Evolutionary conservation across 2,113 vertebrate genomes (phyloP), one percentile per base, ranked within the genome.

Genomic region (Cololabis saira): DNA sequence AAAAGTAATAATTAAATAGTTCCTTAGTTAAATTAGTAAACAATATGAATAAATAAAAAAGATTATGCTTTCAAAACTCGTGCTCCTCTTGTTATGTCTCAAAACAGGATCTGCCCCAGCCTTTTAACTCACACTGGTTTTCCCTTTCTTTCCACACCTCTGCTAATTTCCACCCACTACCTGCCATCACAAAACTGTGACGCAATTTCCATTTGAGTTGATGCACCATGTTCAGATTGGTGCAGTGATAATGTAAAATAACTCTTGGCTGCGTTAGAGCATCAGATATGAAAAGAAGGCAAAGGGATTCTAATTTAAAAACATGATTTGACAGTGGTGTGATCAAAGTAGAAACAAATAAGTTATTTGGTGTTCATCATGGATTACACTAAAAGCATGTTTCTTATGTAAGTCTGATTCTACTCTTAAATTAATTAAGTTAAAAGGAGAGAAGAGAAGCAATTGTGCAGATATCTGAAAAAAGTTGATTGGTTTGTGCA

Each of bases 81-180:
- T 24, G 53, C 44, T 17, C 60, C 61, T 59, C 4, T 49, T 81
- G 30, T 27, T 27, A 27, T 74, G 51, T 57, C 41, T 79, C 37
- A 59, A 12, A 43, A 19, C 22, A 21, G 18, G 57, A 21, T 62
- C n/a, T 13, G 55, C 10, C 18, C 3, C 0, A 62, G 50, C 16
- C 54, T 67, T 74, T 74, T 27, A 58, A 37, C 27, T 61, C 52
- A 4, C 50, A 33, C 21, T 3, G 47, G 48, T 15, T 76, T 74
- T 22, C 12, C 18, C 14, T 11, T 0, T 1, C n/a, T 55, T 12
- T 41, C 77, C 48, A 56, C 71, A 43, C 71, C 56, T 73, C 27
- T 47, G 2, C 13, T 63, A 22, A 12, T 72, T 74, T 47, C 84
- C 76, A 7, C 78, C 85, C 67, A 84, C 67, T 40, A 73, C 68